Base-by-base conservation (phyloP, 2,113 vertebrate genomes). In the Larimichthys polyactis region DNA sequence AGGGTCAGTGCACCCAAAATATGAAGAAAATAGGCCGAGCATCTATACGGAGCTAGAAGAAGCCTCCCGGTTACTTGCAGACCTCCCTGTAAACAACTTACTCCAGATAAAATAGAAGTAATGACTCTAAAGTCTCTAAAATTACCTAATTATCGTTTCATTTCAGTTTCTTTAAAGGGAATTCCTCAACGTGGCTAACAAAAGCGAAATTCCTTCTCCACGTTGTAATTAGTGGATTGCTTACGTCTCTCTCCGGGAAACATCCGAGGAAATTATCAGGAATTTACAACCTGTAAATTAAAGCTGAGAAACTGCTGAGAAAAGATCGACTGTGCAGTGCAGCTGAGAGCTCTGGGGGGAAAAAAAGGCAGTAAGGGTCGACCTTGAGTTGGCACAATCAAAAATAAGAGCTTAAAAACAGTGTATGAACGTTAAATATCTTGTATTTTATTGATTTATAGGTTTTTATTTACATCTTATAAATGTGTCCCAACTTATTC, bases 1-100 rank as follows among this genome's bases (percentile, higher is more conserved):
- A 22, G 40, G 63, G 51, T 59, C 63, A 32, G 32, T 67, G 69
- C 64, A 49, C 29, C 14, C 22, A 57, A 32, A 62, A 76, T 64
- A 60, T 43, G 67, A 78, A 71, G 55, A 36, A 36, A 5, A 32
- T 5, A 36, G 7, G 36, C 7, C 36, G 27, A 27, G 27, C 27
- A 27, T 27, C 27, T 24, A 24, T 24, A 24, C 24, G 24, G 24
- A 24, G 24, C 24, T 24, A 24, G 24, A 24, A 24, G 24, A 24
- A 24, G 24, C 24, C 24, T 24, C 24, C 24, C 24, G 24, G 24
- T 27, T 27, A 2, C 27, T 36, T 7, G 1, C 36, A 36, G 36
- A 8, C 36, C 32, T 36, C 32, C 32, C 36, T 36, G 36, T 36
- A 36, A 36, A 36, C 36, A 36, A 36, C 36, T 36, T 36, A 36